Evolutionary conservation across 2,888 invertebrate species (phyloP).

Genomic region (Eristalis tenax): DNA sequence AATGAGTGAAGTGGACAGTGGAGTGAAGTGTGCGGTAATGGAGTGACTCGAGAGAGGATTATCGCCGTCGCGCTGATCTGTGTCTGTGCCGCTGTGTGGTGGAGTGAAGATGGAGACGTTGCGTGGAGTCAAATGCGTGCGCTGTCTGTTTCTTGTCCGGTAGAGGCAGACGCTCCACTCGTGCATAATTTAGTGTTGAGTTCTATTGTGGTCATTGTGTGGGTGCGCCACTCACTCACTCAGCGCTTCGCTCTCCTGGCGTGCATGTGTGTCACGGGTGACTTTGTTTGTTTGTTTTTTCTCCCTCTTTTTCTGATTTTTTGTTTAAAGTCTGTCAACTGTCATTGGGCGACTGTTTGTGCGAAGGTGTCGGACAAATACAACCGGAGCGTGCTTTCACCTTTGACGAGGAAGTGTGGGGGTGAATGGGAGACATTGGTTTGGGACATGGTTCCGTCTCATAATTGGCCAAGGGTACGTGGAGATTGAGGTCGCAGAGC

Average conservation of each 20-base stretch:
- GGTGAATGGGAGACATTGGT: conserved; percentile 50
- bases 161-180: conserved; percentile 18
- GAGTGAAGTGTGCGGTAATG: not conserved
- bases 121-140: conserved; percentile 1
- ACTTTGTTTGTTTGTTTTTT: not conserved
- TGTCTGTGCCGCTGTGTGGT: not conserved
- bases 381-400: conserved; percentile 58
- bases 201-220: conserved; percentile 11
- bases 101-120: not conserved
- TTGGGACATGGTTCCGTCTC: not conserved
- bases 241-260: conserved; percentile 1
- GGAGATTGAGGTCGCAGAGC: not conserved
- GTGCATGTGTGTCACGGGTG: conserved; percentile 27
- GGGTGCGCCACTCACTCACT: conserved; percentile 10
- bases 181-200: conserved; percentile 21
- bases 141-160: not conserved
- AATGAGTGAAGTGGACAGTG: conserved; percentile 18
- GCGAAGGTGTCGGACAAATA: not conserved
- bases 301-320: not conserved
- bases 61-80: not conserved
- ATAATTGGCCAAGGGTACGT: not conserved
- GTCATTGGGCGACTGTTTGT: conserved; percentile 5
- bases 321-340: not conserved
- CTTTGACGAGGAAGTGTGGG: conserved; percentile 26
- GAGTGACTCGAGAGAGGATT: not conserved